Conservation (phyloP, 2,797 vertebrate genomes). For the Coreius guichenoti region DNA sequence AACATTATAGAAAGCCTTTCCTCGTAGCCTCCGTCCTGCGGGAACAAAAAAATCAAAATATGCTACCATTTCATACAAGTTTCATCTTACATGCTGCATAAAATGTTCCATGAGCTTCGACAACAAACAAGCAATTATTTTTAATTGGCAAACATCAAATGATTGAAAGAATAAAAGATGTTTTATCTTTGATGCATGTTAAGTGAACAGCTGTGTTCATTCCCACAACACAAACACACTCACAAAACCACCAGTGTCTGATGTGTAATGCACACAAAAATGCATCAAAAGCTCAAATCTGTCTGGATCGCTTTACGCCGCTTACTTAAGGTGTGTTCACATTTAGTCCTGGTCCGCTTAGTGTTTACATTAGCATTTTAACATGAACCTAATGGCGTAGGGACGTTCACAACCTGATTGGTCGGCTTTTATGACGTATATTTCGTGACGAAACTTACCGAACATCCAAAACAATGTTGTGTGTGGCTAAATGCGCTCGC, state of each 20-base stretch:
- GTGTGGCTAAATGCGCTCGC: no score
- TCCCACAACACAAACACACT: not conserved
- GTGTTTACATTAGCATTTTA: no score
- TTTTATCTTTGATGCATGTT: not conserved
- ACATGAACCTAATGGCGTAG: no score
- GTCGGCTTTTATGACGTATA: no score
- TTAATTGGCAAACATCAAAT: not conserved
- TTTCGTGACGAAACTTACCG: no score
- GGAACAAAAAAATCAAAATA: conserved; percentile 43
- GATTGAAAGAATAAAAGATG: not conserved
- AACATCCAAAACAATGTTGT: no score
- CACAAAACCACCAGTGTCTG: not conserved
- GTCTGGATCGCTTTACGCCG: not conserved
- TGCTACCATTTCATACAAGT: not conserved
- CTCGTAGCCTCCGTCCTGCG: conserved; percentile 92
- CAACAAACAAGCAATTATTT: not conserved
- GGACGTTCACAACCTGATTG: no score
- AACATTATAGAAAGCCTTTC: conserved; percentile 98
- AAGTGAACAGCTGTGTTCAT: conserved; percentile 3
- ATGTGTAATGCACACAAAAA: not conserved
- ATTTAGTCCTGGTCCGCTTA: no score
- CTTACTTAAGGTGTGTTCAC: no score
- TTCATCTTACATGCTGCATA: not conserved
- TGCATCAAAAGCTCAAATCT: not conserved
- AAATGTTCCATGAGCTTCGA: not conserved